Percentiles rank a stretch among this genome's conserved stretches.
Evolutionary conservation across 2,888 invertebrate species (phyloP).

Genomic region (Leucophora obtusa): DNA sequence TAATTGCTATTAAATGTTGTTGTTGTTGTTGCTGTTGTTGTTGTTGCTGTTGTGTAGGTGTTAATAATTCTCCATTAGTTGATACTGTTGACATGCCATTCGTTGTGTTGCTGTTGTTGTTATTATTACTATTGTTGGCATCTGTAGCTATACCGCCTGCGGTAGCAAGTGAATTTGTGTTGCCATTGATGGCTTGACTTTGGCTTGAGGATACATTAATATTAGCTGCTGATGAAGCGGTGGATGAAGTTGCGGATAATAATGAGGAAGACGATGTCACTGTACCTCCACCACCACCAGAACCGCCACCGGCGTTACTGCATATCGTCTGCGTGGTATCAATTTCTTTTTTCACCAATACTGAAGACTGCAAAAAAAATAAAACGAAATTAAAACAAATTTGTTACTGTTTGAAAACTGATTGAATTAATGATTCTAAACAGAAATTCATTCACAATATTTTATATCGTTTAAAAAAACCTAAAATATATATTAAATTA

Average conservation of each 20-base stretch:
- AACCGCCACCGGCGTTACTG: slow-evolving; percentile 77
- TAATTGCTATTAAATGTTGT: slow-evolving; percentile 66
- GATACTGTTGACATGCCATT: slow-evolving; percentile 53
- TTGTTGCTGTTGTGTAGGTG: slow-evolving; percentile 65
- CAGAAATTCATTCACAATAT: too few species aligned
- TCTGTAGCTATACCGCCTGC: slow-evolving; percentile 65
- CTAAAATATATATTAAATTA: too few species aligned
- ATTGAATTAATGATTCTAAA: too few species aligned
- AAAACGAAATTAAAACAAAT: slow-evolving; percentile 7
- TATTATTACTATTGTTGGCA: slow-evolving; percentile 54
- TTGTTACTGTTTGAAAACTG: too few species aligned
- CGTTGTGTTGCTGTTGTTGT: slow-evolving; percentile 62
- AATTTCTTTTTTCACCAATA: slow-evolving; percentile 80
- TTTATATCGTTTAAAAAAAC: too few species aligned
- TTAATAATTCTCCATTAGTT: slow-evolving; percentile 57
- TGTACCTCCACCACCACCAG: slow-evolving; percentile 68
- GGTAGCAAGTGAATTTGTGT: slow-evolving; percentile 63
- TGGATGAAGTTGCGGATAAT: slow-evolving; percentile 60
- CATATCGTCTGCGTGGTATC: slow-evolving; percentile 75
- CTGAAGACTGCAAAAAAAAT: slow-evolving; percentile 72
- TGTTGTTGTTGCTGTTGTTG: slow-evolving; percentile 69
- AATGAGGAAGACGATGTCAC: slow-evolving; percentile 59
- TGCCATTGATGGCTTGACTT: slow-evolving; percentile 67
- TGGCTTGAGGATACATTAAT: slow-evolving; percentile 66
- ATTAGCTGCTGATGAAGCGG: slow-evolving; percentile 58